Conservation (phyloP, 2,113 vertebrate species). For the Ammospiza nelsoni region DNA sequence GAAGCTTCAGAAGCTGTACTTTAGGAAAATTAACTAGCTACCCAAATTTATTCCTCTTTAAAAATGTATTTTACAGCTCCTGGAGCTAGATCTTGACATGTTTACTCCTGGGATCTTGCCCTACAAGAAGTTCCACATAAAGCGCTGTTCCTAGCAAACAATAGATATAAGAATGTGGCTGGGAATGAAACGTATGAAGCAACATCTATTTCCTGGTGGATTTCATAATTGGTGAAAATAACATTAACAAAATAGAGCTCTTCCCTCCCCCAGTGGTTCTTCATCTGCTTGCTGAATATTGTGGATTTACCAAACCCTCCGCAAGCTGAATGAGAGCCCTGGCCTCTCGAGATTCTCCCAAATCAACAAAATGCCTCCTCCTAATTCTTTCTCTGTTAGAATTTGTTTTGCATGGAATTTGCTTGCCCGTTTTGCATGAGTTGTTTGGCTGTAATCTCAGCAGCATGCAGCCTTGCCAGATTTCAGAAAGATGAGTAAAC, state of each 20-base stretch:
- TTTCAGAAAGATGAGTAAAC: slow-evolving; percentile 83
- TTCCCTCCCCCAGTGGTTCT: neutral
- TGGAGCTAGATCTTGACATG: neutral
- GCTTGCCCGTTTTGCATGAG: slow-evolving; percentile 62
- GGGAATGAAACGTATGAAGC: neutral
- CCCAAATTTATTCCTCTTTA: neutral
- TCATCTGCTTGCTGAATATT: neutral
- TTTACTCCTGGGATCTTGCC: neutral
- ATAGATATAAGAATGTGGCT: neutral
- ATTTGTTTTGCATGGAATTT: slow-evolving; percentile 63
- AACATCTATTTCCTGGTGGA: neutral
- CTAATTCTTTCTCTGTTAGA: slow-evolving; percentile 39
- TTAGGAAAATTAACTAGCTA: neutral
- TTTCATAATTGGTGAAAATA: slow-evolving; percentile 23
- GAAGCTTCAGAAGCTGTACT: neutral
- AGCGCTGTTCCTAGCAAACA: neutral
- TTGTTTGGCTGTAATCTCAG: slow-evolving; percentile 77
- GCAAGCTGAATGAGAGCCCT: neutral
- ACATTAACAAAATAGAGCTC: neutral
- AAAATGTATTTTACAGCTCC: neutral
- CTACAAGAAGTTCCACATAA: neutral
- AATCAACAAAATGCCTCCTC: slow-evolving; percentile 28
- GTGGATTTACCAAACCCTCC: neutral
- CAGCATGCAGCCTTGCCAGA: slow-evolving; percentile 77
- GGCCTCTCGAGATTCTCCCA: neutral